Conservation (phyloP, 2,888 invertebrate species). For the Calameuta filiformis region DNA sequence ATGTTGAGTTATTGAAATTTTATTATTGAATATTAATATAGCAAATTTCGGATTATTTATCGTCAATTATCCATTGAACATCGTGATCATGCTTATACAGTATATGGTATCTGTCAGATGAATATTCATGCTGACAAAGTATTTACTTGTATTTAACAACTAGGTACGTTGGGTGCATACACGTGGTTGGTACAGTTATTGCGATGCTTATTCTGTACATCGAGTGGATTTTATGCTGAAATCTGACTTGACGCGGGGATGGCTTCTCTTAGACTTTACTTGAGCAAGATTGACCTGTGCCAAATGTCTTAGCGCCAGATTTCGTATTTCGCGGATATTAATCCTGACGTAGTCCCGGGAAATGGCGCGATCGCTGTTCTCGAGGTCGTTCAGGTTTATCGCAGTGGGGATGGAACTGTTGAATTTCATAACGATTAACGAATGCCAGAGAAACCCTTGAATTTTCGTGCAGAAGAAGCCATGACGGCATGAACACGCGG, state of each 20-base stretch:
- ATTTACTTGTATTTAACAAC: too few species aligned
- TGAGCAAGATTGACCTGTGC: not conserved
- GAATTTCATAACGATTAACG: not conserved
- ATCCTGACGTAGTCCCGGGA: conserved; percentile 32
- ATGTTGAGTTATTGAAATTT: not conserved
- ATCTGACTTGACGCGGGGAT: not conserved
- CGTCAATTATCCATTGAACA: not conserved
- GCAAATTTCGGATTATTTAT: not conserved
- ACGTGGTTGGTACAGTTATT: too few species aligned
- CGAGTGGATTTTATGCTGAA: not conserved
- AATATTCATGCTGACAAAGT: not conserved
- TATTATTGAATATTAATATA: not conserved
- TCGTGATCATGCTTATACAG: not conserved
- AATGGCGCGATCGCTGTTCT: conserved; percentile 29
- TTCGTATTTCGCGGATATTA: not conserved
- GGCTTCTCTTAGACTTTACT: not conserved
- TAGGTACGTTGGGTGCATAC: too few species aligned
- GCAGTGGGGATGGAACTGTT: not conserved
- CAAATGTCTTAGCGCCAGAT: not conserved
- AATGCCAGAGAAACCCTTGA: not conserved
- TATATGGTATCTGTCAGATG: not conserved
- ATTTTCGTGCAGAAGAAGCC: not conserved
- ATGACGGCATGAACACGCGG: not conserved
- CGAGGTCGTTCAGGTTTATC: conserved; percentile 6
- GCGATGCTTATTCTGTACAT: not conserved